phyloP scores from a whole-genome alignment of 2,797 vertebrate genomes.

The Peromyscus attwateri region DNA sequence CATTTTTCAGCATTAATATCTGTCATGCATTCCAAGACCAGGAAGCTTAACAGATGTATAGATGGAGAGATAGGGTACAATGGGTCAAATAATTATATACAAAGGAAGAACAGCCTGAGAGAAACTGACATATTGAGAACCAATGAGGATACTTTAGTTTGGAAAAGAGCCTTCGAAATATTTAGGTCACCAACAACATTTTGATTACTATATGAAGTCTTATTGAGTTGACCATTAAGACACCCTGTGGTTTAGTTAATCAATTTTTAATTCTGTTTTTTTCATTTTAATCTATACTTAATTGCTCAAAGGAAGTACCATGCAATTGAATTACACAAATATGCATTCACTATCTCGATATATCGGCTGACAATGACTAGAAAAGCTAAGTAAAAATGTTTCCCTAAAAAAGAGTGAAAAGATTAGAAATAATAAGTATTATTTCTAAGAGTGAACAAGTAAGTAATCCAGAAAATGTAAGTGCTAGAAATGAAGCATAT shows the following conservation, averaged over 20 bases:
- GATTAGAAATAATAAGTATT: background rate
- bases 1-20: background rate
- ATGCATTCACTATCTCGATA: background rate
- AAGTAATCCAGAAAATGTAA: constrained; percentile 2
- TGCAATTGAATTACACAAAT: constrained; percentile 7
- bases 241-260: background rate
- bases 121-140: constrained; percentile 9
- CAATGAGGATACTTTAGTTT: background rate
- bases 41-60: background rate
- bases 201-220: constrained; percentile 32
- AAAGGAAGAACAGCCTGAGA: background rate
- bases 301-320: background rate
- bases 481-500: constrained; percentile 1
- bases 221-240: constrained; percentile 52
- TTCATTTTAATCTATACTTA: constrained; percentile 47
- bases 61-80: background rate
- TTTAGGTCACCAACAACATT: background rate
- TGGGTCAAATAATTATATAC: background rate
- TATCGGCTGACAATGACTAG: background rate
- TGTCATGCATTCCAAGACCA: background rate
- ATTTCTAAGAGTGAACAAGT: background rate
- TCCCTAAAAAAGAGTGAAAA: constrained; percentile 7
- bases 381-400: constrained; percentile 42
- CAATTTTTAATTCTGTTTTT: background rate
- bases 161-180: constrained; percentile 20